A percentile compares a stretch with the other conserved stretches of the same genome.
These are phyloP conservation scores for Glyphotaelius pellucidus DNA, from an alignment of 2,888 invertebrate species.

Conservation along the genomic window DNA sequence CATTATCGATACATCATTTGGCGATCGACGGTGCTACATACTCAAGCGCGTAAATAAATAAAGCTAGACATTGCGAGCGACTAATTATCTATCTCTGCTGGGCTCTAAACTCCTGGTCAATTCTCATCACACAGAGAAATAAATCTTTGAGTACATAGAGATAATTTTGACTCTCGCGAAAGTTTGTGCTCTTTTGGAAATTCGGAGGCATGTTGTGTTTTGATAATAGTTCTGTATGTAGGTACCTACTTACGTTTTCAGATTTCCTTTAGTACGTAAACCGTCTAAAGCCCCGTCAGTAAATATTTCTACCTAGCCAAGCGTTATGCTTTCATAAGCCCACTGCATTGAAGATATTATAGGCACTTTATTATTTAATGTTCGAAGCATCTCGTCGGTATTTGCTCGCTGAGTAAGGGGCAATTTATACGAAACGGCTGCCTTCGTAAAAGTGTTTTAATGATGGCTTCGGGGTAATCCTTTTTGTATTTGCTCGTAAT, in stretches of 20 bases:
- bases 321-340: conserved; percentile 31
- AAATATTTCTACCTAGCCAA: background rate
- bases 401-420: conserved; percentile 75
- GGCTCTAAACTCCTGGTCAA: no score
- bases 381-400: conserved; percentile 31
- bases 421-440: conserved; percentile 37
- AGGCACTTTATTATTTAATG: conserved; percentile 9
- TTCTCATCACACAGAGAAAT: background rate
- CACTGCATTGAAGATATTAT: conserved; percentile 13
- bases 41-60: background rate
- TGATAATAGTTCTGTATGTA: no score
- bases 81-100: background rate
- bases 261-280: background rate
- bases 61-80: background rate
- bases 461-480: conserved; percentile 11
- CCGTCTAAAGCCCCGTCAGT: background rate
- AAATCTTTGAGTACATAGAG: background rate
- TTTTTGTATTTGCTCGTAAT: background rate
- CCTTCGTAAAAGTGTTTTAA: conserved; percentile 21
- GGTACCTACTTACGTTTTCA: background rate
- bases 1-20: no score
- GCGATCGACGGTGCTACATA: no score
- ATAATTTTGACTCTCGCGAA: background rate
- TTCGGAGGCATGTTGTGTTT: no score
- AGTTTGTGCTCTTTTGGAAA: background rate